Base-by-base conservation (phyloP, 2,113 vertebrate genomes). In the Sturnus vulgaris region DNA sequence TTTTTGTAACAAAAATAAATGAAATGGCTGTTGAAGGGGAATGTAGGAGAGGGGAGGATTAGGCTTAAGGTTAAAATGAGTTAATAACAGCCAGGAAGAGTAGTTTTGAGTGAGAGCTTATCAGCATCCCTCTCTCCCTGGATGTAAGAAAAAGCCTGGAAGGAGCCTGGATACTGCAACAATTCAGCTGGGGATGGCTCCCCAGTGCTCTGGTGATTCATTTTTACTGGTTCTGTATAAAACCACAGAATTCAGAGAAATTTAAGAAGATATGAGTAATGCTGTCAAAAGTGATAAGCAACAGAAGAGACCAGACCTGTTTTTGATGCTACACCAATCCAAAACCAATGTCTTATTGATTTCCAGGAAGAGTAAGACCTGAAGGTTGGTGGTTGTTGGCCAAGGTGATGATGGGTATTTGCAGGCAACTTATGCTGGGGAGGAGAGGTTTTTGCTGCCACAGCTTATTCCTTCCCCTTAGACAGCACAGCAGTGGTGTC, bases 31-130 rank as follows among this genome's bases (percentile, higher is more conserved):
- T 33, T 64, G 49, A 78, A 84, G 65, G 22, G 22, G 12, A 90
- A 64, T 44, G 12, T 4, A 80, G 44, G 57, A 76, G 53, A 60
- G 79, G n/a, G 13, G 19, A 93, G 37, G 63, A 90, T 93, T 95
- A 93, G 56, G 27, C 11, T 60, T 15, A 82, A 64, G 81, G 77
- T 82, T 92, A 47, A 89, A 84, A 87, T 28, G 12, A 14, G 55
- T 92, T 89, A 92, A 86, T 78, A 78, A 63, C 30, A 82, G 31
- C 39, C 35, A 79, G 50, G 10, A 30, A 68, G n/a, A 75, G 20
- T 5, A 64, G 39, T 18, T 81, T 27, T 40, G 39, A 39, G 16
- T 68, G 69, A 55, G 47, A 66, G 39, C 16, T 94, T 91, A 86
- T 66, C 81, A 75, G 42, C 52, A 70, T 70, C n/a, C 9, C 42